Evolutionary conservation across 2,797 vertebrate genomes (phyloP), one percentile per base, ranked within the genome.

Genomic region (Lateolabrax maculatus): DNA sequence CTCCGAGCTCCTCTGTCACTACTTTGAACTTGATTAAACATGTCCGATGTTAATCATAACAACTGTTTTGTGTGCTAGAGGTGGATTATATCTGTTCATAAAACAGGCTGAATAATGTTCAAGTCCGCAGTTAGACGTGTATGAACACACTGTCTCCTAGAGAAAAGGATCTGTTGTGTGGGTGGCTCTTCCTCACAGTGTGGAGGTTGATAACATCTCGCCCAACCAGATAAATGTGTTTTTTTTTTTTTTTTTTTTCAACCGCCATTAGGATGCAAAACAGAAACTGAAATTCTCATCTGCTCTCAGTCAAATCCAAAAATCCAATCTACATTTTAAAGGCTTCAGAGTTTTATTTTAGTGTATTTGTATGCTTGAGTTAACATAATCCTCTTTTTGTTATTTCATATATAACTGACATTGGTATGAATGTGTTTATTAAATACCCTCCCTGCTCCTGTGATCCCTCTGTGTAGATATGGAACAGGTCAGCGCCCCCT

Each of bases 401-500:
- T 37, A 8, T 58, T 68, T 37, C 29, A 34, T 44, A 16, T 27
- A 9, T 58, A n/a, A 48, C 52, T 41, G 25, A 29, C 25, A 9
- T 9, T 63, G 7, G 9, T 13, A 37, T 25, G 1, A 61, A 58
- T 66, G 15, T 65, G 7, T 71, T 56, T 4, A 36, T 41, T 64
- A 63, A n/a, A 31, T 21, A 6, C 15, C 0, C 5, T 25, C 21
- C 51, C 1, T 37, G 29, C 9, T 69, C 13, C 11, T 65, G 1
- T 58, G 15, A 41, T 77, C 23, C 58, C 3, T 80, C 34, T 80
- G 4, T 84, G 49, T 69, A 98, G 97, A 87, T 97, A 94, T 65
- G 88, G 93, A 5, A 64, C 94, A 4, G 91, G 93, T 51, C 96
- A 95, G 64, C 96, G 96, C 48, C 84, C 95, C 13, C 84, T 94